phyloP scores from a whole-genome alignment of 2,797 vertebrate species.

The Neosilurus mollespiculum region DNA sequence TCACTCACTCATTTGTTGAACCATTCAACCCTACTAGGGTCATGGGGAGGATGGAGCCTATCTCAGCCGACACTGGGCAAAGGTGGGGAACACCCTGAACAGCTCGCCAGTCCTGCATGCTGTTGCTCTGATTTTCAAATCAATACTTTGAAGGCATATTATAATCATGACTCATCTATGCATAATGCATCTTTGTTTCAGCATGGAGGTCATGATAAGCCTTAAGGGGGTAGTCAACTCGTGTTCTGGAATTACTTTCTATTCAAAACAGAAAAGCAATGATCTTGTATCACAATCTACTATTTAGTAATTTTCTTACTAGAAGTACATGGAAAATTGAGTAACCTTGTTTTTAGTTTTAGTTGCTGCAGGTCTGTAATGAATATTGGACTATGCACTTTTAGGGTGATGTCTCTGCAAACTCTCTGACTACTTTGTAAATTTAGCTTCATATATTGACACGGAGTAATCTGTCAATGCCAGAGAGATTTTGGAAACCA shows the following conservation, averaged over 20 bases:
- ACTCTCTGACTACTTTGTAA: background rate
- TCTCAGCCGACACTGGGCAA: too few relatives aligned
- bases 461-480: background rate
- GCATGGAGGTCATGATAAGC: slow-evolving; percentile 13
- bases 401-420: background rate
- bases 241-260: slow-evolving; percentile 7
- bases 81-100: too few relatives aligned
- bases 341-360: background rate
- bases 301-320: background rate
- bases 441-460: background rate
- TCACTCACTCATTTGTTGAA: too few relatives aligned
- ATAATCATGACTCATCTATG: slow-evolving; percentile 10
- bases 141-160: background rate
- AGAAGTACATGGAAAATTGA: background rate
- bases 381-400: background rate
- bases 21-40: too few relatives aligned
- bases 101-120: background rate
- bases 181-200: slow-evolving; percentile 35
- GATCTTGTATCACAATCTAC: slow-evolving; percentile 19
- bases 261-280: slow-evolving; percentile 14
- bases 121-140: background rate
- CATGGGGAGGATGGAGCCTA: too few relatives aligned
- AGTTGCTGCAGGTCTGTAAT: background rate
- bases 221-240: slow-evolving; percentile 15
- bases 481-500: background rate